Evolutionary conservation across 2,797 vertebrate species (phyloP), one percentile per base, ranked within the genome.

Genomic region (Vultur gryphus): DNA sequence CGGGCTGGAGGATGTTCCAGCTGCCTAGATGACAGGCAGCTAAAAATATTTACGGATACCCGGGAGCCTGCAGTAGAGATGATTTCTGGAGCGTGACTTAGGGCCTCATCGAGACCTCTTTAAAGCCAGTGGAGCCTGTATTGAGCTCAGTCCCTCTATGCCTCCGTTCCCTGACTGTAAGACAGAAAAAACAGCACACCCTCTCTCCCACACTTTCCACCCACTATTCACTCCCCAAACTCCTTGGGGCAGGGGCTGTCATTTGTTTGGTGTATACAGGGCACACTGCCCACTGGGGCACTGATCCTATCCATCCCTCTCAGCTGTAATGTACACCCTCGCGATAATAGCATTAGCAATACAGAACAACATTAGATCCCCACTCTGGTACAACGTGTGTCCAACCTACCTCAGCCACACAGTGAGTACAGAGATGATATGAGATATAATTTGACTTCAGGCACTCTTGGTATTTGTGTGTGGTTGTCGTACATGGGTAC

Each of bases 331-430:
- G 3, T 6, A 58, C 59, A 12, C 10, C 4, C 11, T 10, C 3
- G 4, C 4, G 28, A 2, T 26, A 61, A 46, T 1, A 49, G 35
- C n/a, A 5, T 11, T 26, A n/a, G 25, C 37, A 25, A 44, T 5
- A 46, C 8, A 13, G 37, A 57, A 28, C 69, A 35, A 28, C 11
- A 1, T 13, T 10, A 52, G 46, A 65, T 77, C 35, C 43, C 26
- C n/a, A 2, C 18, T 17, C 16, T 0, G 7, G 24, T 2, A 33
- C 11, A 24, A 8, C 0, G 0, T 6, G 15, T 19, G 70, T 35
- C 62, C 49, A 20, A 11, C 44, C 49, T 28, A 26, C 21, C 41
- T 55, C 58, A 69, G 82, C 61, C 75, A 35, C 13, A 1, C 57
- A 35, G 55, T 3, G 7, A 31, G 44, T 1, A 24, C 35, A 14